A percentile compares a stretch with the other conserved stretches of the same genome.
These are phyloP conservation scores for fruit fly (Drosophila melanogaster) DNA, from an alignment of 1,140 invertebrate genomes.

Conservation along the genomic window Release_6_plus_ISO1_MT NC_004354.4:11552501-11553000, in stretches of 20 bases:
- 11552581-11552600: slow-evolving; percentile 71
- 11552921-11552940: slow-evolving; percentile 81
- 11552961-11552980: slow-evolving; percentile 80
- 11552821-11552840: slow-evolving; percentile 66
- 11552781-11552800: slow-evolving; percentile 22
- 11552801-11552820: slow-evolving; percentile 37
- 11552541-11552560: slow-evolving; percentile 81
- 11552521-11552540: slow-evolving; percentile 23
- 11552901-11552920: slow-evolving; percentile 67
- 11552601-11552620: slow-evolving; percentile 47
- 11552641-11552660: slow-evolving; percentile 27
- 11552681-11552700: slow-evolving; percentile 40
- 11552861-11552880: slow-evolving; percentile 76
- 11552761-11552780: slow-evolving; percentile 18
- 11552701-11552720: slow-evolving; percentile 33
- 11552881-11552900: slow-evolving; percentile 69
- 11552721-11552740: slow-evolving; percentile 11
- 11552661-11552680: slow-evolving; percentile 32
- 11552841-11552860: slow-evolving; percentile 73
- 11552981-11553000: slow-evolving; percentile 84
- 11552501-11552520: slow-evolving; percentile 16
- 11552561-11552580: slow-evolving; percentile 66
- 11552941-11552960: slow-evolving; percentile 85
- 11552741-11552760: slow-evolving; percentile 1
- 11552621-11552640: slow-evolving; percentile 23